Conservation (phyloP, 2,797 vertebrate genomes). For the Cirrhinus mrigala region DNA sequence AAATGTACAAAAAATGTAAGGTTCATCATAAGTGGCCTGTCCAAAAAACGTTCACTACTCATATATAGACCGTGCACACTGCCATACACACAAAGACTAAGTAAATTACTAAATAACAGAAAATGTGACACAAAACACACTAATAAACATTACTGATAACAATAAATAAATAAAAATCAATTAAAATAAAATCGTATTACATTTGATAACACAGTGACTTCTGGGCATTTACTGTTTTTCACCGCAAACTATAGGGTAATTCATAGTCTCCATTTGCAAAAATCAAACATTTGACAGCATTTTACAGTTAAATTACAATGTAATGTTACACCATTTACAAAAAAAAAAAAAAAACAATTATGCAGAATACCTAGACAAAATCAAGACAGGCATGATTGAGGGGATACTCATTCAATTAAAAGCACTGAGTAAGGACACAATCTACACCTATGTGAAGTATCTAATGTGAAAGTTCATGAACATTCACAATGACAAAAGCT, state of each 20-base stretch:
- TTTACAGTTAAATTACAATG: background rate
- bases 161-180: background rate
- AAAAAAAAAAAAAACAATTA: too few relatives aligned
- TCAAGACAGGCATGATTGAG: background rate
- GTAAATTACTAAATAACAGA: background rate
- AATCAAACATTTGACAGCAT: background rate
- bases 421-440: background rate
- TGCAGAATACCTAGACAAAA: background rate
- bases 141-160: background rate
- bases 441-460: background rate
- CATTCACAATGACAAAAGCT: slow-evolving; percentile 5
- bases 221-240: background rate
- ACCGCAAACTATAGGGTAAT: background rate
- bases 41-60: background rate
- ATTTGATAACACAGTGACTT: too few relatives aligned
- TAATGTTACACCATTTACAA: background rate
- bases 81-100: too few relatives aligned
- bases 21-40: background rate
- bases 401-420: background rate
- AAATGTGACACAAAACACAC: background rate
- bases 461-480: slow-evolving; percentile 4
- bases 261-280: background rate
- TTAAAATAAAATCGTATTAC: background rate
- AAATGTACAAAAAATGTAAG: background rate
- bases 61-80: background rate